Percentiles rank a stretch among this genome's conserved stretches.
These are phyloP conservation scores for Megaustenia siamemsis DNA, from an alignment of 2,888 invertebrate species.

Conservation along the genomic window DNA sequence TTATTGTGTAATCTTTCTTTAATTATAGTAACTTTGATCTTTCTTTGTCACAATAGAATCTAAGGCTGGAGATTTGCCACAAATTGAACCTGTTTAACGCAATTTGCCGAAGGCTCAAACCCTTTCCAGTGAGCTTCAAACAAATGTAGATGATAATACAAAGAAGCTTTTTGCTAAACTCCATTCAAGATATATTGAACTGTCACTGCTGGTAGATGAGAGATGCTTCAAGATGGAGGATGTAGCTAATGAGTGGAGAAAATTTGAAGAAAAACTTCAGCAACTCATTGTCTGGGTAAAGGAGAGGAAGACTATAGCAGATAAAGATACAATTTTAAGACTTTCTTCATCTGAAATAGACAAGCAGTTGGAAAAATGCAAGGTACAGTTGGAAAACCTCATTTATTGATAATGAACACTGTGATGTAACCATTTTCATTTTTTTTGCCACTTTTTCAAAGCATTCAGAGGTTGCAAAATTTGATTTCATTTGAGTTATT, in stretches of 20 bases:
- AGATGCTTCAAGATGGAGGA: constrained; percentile 84
- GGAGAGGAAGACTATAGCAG: constrained; percentile 80
- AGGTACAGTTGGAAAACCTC: constrained; percentile 80
- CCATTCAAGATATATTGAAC: constrained; percentile 87
- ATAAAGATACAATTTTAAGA: constrained; percentile 63
- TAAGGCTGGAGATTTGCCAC: constrained; percentile 88
- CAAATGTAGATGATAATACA: constrained; percentile 89
- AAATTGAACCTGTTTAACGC: constrained; percentile 91
- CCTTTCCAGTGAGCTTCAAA: constrained; percentile 83
- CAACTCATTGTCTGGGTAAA: constrained; percentile 90
- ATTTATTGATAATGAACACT: no score
- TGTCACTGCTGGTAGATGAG: constrained; percentile 76
- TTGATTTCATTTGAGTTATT: no score
- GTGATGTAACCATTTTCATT: no score
- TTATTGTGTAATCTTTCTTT: no score
- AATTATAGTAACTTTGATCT: no score
- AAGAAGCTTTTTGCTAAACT: constrained; percentile 87
- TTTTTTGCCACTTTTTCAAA: no score
- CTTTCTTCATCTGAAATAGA: constrained; percentile 90
- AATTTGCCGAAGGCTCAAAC: constrained; percentile 65
- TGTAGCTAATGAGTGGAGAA: constrained; percentile 85
- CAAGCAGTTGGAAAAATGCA: constrained; percentile 88
- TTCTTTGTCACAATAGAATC: constrained; percentile 52
- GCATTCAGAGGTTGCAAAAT: no score
- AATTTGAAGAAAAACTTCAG: constrained; percentile 89